A percentile compares a stretch with the other conserved stretches of the same genome.
Conservation (phyloP, 1,140 invertebrate genomes). For the Saxidomus purpurata region DNA sequence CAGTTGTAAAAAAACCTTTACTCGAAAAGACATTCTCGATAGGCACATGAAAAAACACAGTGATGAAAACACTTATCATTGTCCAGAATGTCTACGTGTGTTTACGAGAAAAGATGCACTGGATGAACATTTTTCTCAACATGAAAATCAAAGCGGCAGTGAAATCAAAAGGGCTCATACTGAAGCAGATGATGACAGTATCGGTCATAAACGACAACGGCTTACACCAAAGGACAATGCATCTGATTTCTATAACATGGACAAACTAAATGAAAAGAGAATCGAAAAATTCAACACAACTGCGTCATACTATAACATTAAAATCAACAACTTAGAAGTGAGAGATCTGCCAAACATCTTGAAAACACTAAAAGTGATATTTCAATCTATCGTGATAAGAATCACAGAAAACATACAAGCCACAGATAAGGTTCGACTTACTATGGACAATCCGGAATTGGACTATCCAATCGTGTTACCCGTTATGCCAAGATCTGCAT, state of each 20-base stretch:
- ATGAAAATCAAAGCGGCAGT: background rate
- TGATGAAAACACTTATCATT: slow-evolving; percentile 37
- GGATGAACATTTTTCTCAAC: slow-evolving; percentile 41
- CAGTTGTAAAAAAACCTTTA: slow-evolving; percentile 10
- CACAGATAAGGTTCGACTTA: background rate
- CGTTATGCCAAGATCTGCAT: background rate
- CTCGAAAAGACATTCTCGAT: background rate
- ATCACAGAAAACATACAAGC: background rate
- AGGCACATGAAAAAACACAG: slow-evolving; percentile 5
- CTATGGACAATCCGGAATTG: slow-evolving; percentile 31
- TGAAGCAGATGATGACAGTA: background rate
- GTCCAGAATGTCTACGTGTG: slow-evolving; percentile 33
- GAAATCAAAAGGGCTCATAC: background rate
- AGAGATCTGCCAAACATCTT: slow-evolving; percentile 16
- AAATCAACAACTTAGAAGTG: slow-evolving; percentile 25
- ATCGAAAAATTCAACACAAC: slow-evolving; percentile 40
- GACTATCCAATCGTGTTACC: slow-evolving; percentile 28
- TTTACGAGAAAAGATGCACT: slow-evolving; percentile 44
- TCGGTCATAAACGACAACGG: background rate
- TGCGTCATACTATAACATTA: slow-evolving; percentile 20
- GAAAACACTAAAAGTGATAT: slow-evolving; percentile 24
- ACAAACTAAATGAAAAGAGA: slow-evolving; percentile 13
- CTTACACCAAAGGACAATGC: background rate
- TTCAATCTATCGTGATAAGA: background rate
- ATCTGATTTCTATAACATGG: slow-evolving; percentile 22